phyloP scores from a whole-genome alignment of 1,140 invertebrate species.

The Melipona quadrifasciata region DNA sequence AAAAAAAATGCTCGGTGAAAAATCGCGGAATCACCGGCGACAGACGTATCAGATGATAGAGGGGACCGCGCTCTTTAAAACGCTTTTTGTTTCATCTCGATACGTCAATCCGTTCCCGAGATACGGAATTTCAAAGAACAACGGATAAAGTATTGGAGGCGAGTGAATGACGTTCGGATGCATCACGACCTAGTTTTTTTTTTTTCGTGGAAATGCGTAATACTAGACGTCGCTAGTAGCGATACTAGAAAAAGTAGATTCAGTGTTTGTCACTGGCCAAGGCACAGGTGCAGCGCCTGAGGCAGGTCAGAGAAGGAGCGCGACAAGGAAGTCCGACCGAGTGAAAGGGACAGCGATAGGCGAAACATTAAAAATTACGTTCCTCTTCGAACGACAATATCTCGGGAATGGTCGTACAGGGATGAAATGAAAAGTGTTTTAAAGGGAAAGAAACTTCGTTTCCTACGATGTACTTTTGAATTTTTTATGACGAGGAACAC shows the following conservation, averaged over 20 bases:
- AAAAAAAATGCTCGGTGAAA: background rate
- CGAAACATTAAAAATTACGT: background rate
- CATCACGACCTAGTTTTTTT: background rate
- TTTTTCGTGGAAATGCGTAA: background rate
- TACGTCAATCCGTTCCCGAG: background rate
- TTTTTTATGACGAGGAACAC: background rate
- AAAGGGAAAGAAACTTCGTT: background rate
- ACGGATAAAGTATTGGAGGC: background rate
- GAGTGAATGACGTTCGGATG: background rate
- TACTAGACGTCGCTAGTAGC: background rate
- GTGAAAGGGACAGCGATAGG: background rate
- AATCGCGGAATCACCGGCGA: background rate
- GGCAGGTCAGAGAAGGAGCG: background rate
- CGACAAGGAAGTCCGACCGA: background rate
- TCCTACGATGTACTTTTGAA: background rate
- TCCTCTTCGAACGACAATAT: background rate
- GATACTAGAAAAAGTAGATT: background rate
- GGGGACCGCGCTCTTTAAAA: background rate
- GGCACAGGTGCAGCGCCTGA: background rate
- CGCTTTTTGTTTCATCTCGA: background rate
- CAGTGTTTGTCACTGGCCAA: background rate
- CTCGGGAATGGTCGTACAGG: background rate
- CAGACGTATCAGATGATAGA: too few relatives aligned
- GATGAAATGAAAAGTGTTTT: background rate
- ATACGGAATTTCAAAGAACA: background rate